Percentiles rank a stretch among this genome's conserved stretches.
Evolutionary conservation across 1,140 invertebrate species (phyloP).

Genomic region (Sipha flava): DNA sequence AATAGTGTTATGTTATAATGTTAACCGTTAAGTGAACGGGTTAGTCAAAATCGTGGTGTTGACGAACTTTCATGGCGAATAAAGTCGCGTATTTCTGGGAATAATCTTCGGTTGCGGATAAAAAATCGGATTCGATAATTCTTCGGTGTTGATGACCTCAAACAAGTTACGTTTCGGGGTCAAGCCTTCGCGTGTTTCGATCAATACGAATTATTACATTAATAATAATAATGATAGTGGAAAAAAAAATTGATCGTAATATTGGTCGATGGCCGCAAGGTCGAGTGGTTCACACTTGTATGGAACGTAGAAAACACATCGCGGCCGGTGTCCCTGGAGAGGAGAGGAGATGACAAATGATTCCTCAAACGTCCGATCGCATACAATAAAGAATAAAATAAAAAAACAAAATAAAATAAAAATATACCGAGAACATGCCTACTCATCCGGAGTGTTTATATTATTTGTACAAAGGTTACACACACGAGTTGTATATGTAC

Average conservation of each 20-base stretch:
- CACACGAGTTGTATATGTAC: neutral
- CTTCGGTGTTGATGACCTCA: conserved; percentile 27
- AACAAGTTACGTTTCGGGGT: conserved; percentile 16
- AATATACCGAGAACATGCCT: conserved; percentile 29
- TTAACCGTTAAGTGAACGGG: too few relatives aligned
- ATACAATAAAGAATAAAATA: conserved; percentile 19
- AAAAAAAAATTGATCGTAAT: conserved; percentile 32
- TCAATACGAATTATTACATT: conserved; percentile 32
- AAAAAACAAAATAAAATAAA: neutral
- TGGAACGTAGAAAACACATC: neutral
- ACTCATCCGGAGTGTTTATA: conserved; percentile 33
- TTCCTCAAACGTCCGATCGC: conserved; percentile 29
- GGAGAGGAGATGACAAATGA: conserved; percentile 29
- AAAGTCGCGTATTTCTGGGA: neutral
- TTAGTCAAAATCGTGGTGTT: neutral
- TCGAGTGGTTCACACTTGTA: conserved; percentile 29
- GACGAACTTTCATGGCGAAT: neutral
- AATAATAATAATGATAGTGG: conserved; percentile 24
- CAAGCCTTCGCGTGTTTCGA: conserved; percentile 26
- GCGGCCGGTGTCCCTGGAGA: conserved; percentile 23
- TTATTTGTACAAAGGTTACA: conserved; percentile 32
- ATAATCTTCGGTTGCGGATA: conserved; percentile 11
- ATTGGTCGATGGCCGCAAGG: conserved; percentile 28
- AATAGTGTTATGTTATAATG: too few relatives aligned
- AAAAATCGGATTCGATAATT: conserved; percentile 17